Conservation (phyloP, 1,140 invertebrate species). For the Apocrypta bakeri region DNA sequence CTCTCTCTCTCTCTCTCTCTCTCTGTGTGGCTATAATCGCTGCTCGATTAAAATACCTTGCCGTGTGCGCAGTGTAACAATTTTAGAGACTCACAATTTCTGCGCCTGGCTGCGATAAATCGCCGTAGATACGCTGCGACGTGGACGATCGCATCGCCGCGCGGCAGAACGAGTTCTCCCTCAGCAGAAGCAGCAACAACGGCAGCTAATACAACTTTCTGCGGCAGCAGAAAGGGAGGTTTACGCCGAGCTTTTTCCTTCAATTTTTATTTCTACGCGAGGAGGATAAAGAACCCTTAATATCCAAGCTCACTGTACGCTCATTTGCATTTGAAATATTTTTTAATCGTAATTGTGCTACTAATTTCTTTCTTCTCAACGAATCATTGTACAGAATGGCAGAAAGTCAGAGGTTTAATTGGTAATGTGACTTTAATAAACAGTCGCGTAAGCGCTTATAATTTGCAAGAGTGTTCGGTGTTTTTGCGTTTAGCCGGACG, state of each 20-base stretch:
- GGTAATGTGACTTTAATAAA: no score
- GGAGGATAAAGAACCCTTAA: neutral
- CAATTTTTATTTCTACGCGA: neutral
- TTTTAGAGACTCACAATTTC: constrained; percentile 50
- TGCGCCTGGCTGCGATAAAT: constrained; percentile 41
- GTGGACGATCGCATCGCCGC: constrained; percentile 35
- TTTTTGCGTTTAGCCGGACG: no score
- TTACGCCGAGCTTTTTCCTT: neutral
- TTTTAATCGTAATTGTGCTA: neutral
- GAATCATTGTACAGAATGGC: no score
- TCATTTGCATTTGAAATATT: constrained; percentile 13
- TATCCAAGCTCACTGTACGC: neutral
- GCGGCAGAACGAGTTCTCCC: constrained; percentile 19
- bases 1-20: constrained; percentile 17
- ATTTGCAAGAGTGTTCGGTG: no score
- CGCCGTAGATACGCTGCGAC: constrained; percentile 28
- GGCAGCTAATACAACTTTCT: neutral
- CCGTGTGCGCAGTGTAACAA: constrained; percentile 32
- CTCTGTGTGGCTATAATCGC: constrained; percentile 9
- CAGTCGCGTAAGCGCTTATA: no score
- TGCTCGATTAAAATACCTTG: constrained; percentile 47
- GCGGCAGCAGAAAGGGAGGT: neutral
- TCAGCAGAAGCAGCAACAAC: neutral
- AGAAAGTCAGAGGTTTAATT: no score
- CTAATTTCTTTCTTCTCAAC: no score